A percentile compares a stretch with the other conserved stretches of the same genome.
Conservation (phyloP, 2,797 vertebrate species). For the Brachyrhaphis roseni region DNA sequence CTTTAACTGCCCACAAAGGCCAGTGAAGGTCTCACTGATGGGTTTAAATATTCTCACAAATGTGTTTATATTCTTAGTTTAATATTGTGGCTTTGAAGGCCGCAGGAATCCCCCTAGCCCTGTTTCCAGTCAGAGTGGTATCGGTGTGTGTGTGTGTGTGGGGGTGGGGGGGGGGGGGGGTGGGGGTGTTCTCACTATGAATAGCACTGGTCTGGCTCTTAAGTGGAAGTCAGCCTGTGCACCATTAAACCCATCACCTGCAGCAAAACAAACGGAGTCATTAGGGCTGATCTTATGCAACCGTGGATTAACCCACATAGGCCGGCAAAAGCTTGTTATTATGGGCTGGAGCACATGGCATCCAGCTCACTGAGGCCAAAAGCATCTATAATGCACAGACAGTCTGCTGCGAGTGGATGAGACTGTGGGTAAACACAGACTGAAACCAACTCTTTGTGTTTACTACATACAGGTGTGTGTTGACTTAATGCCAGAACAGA, state of each 20-base stretch:
- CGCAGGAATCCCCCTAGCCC: not conserved
- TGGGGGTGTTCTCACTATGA: not conserved
- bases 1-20: not conserved
- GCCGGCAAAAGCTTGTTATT: constrained; percentile 62
- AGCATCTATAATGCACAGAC: constrained; percentile 20
- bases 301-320: constrained; percentile 70
- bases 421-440: not conserved
- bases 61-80: not conserved
- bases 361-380: constrained; percentile 46
- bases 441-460: not conserved
- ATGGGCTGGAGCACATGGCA: constrained; percentile 51
- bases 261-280: constrained; percentile 63
- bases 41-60: not conserved
- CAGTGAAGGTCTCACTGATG: not conserved
- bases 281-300: constrained; percentile 62
- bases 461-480: not conserved
- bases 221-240: constrained; percentile 39
- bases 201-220: constrained; percentile 8
- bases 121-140: not conserved
- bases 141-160: not conserved
- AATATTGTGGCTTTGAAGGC: not conserved
- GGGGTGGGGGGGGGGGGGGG: too few species aligned
- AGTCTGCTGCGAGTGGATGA: not conserved
- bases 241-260: constrained; percentile 64
- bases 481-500: not conserved